Percentiles rank a stretch among this genome's conserved stretches.
Evolutionary conservation across 64 coral and sea anemone species (phyloP).

Genomic region (Astreopora myriophthalma): DNA sequence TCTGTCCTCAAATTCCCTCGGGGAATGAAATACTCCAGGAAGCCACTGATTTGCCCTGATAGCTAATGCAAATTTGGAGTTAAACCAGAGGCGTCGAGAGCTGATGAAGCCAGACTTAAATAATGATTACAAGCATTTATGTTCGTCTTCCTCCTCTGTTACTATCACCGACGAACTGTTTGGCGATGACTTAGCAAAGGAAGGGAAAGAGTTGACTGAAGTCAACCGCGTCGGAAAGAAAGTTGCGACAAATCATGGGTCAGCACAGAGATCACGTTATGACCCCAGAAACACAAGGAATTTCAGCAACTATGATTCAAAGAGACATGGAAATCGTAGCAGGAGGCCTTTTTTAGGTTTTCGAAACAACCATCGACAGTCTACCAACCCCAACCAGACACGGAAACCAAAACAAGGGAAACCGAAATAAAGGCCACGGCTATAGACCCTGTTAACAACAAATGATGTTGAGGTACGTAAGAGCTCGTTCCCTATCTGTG

Average conservation of each 20-base stretch:
- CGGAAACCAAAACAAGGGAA: too few species aligned
- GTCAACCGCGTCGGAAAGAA: slow-evolving; percentile 29
- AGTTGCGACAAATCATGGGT: slow-evolving; percentile 20
- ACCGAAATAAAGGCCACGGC: not conserved
- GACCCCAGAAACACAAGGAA: too few species aligned
- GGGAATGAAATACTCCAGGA: too few species aligned
- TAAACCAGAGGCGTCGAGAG: too few species aligned
- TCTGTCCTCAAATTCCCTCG: too few species aligned
- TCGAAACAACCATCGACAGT: not conserved
- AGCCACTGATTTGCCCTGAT: too few species aligned
- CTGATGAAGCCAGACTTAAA: not conserved
- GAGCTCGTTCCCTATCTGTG: too few species aligned
- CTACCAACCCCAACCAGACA: slow-evolving; percentile 16
- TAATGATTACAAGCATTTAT: not conserved
- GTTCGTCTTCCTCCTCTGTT: too few species aligned
- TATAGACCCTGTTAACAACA: too few species aligned
- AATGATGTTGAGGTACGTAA: too few species aligned
- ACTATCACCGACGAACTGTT: too few species aligned
- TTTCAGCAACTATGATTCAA: slow-evolving; percentile 11
- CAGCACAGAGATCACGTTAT: not conserved
- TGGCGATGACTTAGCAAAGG: slow-evolving; percentile 33
- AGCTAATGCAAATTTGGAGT: too few species aligned
- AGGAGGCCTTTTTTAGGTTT: slow-evolving; percentile 27
- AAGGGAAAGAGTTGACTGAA: slow-evolving; percentile 36
- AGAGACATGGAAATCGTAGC: not conserved